Conservation (phyloP, 2,113 vertebrate species). For the Corvus hawaiiensis region DNA sequence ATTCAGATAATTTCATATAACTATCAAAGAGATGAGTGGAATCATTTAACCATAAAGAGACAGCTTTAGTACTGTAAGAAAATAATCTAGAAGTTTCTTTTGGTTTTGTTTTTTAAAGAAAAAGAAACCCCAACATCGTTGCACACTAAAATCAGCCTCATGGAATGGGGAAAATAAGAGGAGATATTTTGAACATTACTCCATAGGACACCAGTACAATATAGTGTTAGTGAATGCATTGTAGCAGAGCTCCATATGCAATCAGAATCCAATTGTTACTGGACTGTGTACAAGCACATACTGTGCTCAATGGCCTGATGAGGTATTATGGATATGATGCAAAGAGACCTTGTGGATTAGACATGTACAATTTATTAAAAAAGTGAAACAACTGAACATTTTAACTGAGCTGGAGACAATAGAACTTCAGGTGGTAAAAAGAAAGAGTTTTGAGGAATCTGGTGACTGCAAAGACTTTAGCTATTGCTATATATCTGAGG, state of each 20-base stretch:
- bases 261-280: constrained; percentile 84
- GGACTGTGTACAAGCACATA: constrained; percentile 79
- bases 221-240: constrained; percentile 71
- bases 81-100: constrained; percentile 27
- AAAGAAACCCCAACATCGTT: not conserved
- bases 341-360: constrained; percentile 74
- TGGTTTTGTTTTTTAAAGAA: not conserved
- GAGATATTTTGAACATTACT: constrained; percentile 79
- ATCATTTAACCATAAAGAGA: constrained; percentile 68
- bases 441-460: not conserved
- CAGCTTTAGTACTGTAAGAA: constrained; percentile 47
- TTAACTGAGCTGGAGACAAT: constrained; percentile 37
- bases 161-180: constrained; percentile 72
- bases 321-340: constrained; percentile 81
- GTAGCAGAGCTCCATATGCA: constrained; percentile 75
- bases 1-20: constrained; percentile 72
- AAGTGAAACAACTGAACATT: constrained; percentile 64
- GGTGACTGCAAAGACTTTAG: not conserved
- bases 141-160: constrained; percentile 72
- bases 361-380: constrained; percentile 73
- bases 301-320: constrained; percentile 95
- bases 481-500: not conserved
- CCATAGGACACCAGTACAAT: constrained; percentile 76
- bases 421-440: constrained; percentile 32
- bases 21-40: constrained; percentile 62